Evolutionary conservation across 2,888 invertebrate species (phyloP).

Genomic region (Limnephilus lunatus): DNA sequence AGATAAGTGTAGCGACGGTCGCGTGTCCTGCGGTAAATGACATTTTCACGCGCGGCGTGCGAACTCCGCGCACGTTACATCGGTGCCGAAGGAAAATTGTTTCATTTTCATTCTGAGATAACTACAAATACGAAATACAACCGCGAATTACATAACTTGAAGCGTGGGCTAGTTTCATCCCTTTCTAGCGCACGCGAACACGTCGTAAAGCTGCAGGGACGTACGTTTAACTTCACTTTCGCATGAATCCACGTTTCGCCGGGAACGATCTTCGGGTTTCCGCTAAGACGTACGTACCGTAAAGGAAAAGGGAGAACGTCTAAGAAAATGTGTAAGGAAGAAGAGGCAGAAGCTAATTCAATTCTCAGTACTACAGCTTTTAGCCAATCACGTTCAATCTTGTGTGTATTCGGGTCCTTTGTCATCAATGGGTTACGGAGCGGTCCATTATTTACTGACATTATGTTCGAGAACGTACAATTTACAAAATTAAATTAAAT

Average conservation of each 20-base stretch:
- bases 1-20: background rate
- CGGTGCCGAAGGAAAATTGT: slow-evolving; percentile 36
- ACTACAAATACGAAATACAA: slow-evolving; percentile 28
- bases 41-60: background rate
- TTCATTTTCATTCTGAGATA: slow-evolving; percentile 48
- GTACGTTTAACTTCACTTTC: slow-evolving; percentile 54
- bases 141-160: slow-evolving; percentile 53
- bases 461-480: slow-evolving; percentile 61
- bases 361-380: slow-evolving; percentile 65
- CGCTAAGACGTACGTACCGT: slow-evolving; percentile 57
- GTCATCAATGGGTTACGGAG: slow-evolving; percentile 84
- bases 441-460: slow-evolving; percentile 73
- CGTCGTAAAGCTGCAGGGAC: slow-evolving; percentile 20
- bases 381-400: slow-evolving; percentile 81
- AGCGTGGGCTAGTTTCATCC: slow-evolving; percentile 50
- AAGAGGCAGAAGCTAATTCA: slow-evolving; percentile 69
- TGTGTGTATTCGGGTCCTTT: slow-evolving; percentile 81
- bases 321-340: slow-evolving; percentile 69
- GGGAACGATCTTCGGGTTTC: slow-evolving; percentile 30
- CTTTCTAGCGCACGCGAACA: slow-evolving; percentile 36
- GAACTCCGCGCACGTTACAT: slow-evolving; percentile 30
- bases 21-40: background rate
- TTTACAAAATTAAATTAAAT: background rate
- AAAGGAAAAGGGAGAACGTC: slow-evolving; percentile 43
- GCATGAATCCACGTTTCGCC: slow-evolving; percentile 39